Evolutionary conservation across 2,888 invertebrate genomes (phyloP), one percentile per base, ranked within the genome.

Genomic region (Callimorpha dominula): DNA sequence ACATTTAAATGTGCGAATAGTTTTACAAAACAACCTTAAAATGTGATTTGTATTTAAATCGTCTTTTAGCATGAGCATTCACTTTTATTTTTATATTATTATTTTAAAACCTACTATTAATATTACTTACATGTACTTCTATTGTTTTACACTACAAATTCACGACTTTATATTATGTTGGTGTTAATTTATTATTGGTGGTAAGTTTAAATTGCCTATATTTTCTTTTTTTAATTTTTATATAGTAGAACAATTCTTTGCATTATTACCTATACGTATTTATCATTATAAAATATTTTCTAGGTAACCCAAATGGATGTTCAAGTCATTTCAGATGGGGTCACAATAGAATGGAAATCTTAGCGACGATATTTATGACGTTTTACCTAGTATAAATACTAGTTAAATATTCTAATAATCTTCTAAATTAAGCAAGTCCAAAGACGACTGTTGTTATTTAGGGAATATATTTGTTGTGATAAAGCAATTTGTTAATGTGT

Each of bases 301-400:
- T 95, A 95, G 95, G 95, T 95, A 95, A 95, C 89, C 95, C 95
- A 93, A 95, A 93, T 90, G 95, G 95, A 94, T 91, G 94, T 92
- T 88, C 94, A 91, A 93, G 92, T 89, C 88, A 89, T 91, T 91
- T 91, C 89, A 90, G 89, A 93, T 91, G 94, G 93, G 90, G 90
- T 89, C 89, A 88, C 86, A 88, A 89, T 91, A 93, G 88, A 90
- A 87, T 90, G 94, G 94, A 93, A 86, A 87, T 92, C 79, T 81
- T 94, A 86, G 86, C 92, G 81, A 87, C 91, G 87, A 86, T 92
- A 87, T 79, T 91, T 80, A 84, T 92, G 85, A 82, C 88, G 81
- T 85, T 86, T 83, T 79, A 84, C 76, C 72, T 85, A 77, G 85
- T 86, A 77, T 87, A 89, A 87, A 88, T 71, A 72, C 60, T 77